Conservation (phyloP, 1,140 invertebrate species). For the Zaprionus camerounensis region DNA sequence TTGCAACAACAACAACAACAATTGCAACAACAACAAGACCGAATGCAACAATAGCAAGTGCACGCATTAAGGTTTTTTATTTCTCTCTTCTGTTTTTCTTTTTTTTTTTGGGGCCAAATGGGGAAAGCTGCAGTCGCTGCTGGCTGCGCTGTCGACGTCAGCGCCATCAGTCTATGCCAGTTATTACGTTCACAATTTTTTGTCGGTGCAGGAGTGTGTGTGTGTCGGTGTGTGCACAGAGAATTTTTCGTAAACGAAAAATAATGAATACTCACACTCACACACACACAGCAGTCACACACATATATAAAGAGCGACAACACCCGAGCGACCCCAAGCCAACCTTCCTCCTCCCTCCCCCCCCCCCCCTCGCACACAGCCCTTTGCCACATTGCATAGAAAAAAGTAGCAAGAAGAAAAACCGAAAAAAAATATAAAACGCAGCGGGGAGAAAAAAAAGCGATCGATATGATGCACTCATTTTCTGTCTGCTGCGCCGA, state of each 20-base stretch:
- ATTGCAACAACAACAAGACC: constrained; percentile 7
- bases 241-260: constrained; percentile 84
- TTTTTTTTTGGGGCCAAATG: constrained; percentile 69
- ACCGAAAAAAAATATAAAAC: constrained; percentile 77
- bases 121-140: constrained; percentile 43
- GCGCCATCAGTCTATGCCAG: constrained; percentile 73
- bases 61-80: constrained; percentile 76
- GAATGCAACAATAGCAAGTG: constrained; percentile 60
- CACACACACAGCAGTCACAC: constrained; percentile 26
- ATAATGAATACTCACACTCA: constrained; percentile 70
- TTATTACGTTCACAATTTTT: constrained; percentile 79
- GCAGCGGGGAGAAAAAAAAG: constrained; percentile 76
- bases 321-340: background rate
- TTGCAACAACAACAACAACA: background rate
- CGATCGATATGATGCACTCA: constrained; percentile 84
- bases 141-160: constrained; percentile 45
- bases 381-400: constrained; percentile 67
- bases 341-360: background rate
- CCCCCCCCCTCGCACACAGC: background rate
- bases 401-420: constrained; percentile 81
- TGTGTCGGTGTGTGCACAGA: constrained; percentile 44
- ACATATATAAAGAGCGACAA: constrained; percentile 62
- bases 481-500: constrained; percentile 83
- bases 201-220: constrained; percentile 53
- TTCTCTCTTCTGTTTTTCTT: constrained; percentile 40